Evolutionary conservation across 1,140 invertebrate genomes (phyloP).

Genomic region (Pararge aegeria): DNA sequence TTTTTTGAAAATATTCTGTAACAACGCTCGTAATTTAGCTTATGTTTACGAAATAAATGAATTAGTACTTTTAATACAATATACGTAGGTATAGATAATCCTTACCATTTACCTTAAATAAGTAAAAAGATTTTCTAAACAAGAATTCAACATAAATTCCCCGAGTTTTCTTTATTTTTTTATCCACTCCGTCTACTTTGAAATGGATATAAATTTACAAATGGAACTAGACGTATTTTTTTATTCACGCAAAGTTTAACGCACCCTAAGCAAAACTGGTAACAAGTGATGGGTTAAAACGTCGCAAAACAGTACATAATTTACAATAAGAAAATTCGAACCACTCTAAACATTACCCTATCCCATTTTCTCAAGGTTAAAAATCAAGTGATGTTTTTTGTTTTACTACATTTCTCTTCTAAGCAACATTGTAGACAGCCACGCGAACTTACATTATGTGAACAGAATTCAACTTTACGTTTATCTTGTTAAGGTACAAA

Average conservation of each 20-base stretch:
- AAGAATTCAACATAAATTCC: too few relatives aligned
- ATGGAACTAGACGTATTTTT: constrained; percentile 24
- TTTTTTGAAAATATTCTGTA: too few relatives aligned
- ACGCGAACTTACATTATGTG: constrained; percentile 17
- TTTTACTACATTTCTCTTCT: constrained; percentile 20
- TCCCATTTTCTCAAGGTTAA: constrained; percentile 11
- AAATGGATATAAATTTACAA: constrained; percentile 25
- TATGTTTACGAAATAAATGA: too few relatives aligned
- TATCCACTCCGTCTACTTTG: constrained; percentile 16
- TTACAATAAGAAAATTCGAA: constrained; percentile 14
- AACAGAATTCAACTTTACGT: constrained; percentile 23
- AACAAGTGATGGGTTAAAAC: constrained; percentile 37
- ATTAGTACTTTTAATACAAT: too few relatives aligned
- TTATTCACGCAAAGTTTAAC: constrained; percentile 40
- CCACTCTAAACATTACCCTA: constrained; percentile 23
- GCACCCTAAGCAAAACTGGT: constrained; percentile 40
- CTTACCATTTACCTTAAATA: too few relatives aligned
- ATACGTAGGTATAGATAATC: too few relatives aligned
- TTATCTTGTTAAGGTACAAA: constrained; percentile 12
- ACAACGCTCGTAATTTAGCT: too few relatives aligned
- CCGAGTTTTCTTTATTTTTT: constrained; percentile 4
- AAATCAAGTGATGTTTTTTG: constrained; percentile 1
- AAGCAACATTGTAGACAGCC: constrained; percentile 13
- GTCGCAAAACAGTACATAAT: constrained; percentile 35
- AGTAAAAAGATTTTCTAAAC: too few relatives aligned